Evolutionary conservation across 2,888 invertebrate species (phyloP).

Genomic region (Ichneumoninae sp.): DNA sequence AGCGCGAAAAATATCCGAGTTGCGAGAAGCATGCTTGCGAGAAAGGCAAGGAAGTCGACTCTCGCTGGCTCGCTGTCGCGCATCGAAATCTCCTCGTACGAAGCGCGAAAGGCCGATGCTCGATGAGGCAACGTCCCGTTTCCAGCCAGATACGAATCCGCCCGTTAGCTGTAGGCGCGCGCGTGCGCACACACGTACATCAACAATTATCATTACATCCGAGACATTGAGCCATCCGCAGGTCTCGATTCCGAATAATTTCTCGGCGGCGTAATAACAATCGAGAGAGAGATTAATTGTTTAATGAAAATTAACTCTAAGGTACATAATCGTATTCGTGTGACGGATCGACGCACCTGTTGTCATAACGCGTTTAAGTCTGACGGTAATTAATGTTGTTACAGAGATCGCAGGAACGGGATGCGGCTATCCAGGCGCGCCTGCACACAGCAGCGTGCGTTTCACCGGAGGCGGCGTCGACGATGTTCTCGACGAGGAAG

Average conservation of each 20-base stretch:
- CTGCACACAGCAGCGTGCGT: conserved; percentile 93
- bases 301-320: not conserved
- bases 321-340: not conserved
- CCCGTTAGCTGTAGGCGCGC: conserved; percentile 18
- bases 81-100: conserved; percentile 42
- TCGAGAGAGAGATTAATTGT: not conserved
- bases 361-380: not conserved
- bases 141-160: conserved; percentile 44
- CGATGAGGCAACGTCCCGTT: conserved; percentile 68
- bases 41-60: conserved; percentile 3
- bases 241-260: not conserved
- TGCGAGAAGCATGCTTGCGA: conserved; percentile 9
- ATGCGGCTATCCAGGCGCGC: conserved; percentile 96
- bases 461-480: conserved; percentile 87
- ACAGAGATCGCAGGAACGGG: conserved; percentile 75
- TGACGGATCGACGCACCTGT: not conserved
- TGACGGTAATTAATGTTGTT: conserved; percentile 30
- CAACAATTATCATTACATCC: conserved; percentile 10
- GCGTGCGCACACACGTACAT: conserved; percentile 11
- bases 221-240: conserved; percentile 4
- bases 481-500: conserved; percentile 83
- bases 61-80: conserved; percentile 7
- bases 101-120: conserved; percentile 62
- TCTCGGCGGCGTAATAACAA: not conserved
- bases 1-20: not conserved